Evolutionary conservation across 1,140 invertebrate species (phyloP).

Genomic region (Limonius californicus): DNA sequence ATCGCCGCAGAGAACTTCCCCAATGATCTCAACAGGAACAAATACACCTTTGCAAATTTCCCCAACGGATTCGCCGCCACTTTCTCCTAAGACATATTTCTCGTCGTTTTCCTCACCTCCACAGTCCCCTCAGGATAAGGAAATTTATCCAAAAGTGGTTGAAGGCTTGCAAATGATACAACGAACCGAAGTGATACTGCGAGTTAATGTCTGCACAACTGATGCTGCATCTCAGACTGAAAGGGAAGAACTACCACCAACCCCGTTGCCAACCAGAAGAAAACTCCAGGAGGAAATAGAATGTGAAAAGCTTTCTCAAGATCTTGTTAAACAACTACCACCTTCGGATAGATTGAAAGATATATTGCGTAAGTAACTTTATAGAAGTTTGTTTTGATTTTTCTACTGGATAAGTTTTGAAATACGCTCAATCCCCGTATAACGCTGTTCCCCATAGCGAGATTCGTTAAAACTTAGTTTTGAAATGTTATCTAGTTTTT

Average conservation of each 20-base stretch:
- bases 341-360: constrained; percentile 66
- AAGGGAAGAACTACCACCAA: constrained; percentile 41
- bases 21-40: constrained; percentile 22
- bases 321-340: constrained; percentile 66
- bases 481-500: no score
- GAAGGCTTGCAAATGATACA: constrained; percentile 57
- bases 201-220: constrained; percentile 57
- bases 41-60: constrained; percentile 27
- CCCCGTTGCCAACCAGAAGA: constrained; percentile 46
- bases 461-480: no score
- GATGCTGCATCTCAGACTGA: constrained; percentile 65
- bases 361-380: constrained; percentile 61
- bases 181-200: constrained; percentile 57
- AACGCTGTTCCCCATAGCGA: no score
- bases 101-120: constrained; percentile 40
- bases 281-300: constrained; percentile 76
- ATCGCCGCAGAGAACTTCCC: constrained; percentile 20
- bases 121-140: constrained; percentile 33
- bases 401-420: no score
- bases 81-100: constrained; percentile 30
- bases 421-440: no score
- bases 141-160: constrained; percentile 45
- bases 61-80: constrained; percentile 35
- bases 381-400: no score
- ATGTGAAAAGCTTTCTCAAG: constrained; percentile 70